Evolutionary conservation across 1,140 invertebrate genomes (phyloP).

Genomic region (Ostrea edulis): DNA sequence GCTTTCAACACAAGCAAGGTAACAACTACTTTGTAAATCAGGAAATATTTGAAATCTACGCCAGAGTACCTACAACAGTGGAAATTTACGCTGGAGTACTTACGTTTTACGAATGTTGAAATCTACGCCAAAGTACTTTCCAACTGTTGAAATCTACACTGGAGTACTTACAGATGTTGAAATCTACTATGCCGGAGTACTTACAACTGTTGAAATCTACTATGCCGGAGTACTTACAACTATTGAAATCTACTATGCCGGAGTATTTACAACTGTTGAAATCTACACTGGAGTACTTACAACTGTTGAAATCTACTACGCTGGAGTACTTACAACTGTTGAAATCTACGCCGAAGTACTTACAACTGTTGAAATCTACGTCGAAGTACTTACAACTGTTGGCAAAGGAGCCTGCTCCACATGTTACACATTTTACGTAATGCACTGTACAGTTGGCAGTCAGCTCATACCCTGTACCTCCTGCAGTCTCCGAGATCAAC

Average conservation of each 20-base stretch:
- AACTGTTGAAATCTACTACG: neutral
- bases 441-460: slow-evolving; percentile 34
- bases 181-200: slow-evolving; percentile 10
- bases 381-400: slow-evolving; percentile 19
- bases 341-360: neutral
- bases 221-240: slow-evolving; percentile 18
- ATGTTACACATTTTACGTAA: neutral
- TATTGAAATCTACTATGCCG: slow-evolving; percentile 7
- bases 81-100: neutral
- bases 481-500: neutral
- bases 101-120: no score
- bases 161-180: slow-evolving; percentile 3
- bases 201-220: slow-evolving; percentile 13
- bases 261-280: slow-evolving; percentile 3
- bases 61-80: slow-evolving; percentile 3
- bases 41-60: neutral
- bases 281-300: slow-evolving; percentile 19
- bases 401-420: neutral
- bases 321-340: slow-evolving; percentile 19
- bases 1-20: no score
- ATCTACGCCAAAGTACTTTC: slow-evolving; percentile 8
- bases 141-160: slow-evolving; percentile 11
- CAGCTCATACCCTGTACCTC: neutral
- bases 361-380: slow-evolving; percentile 17
- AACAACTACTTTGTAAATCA: no score